Percentiles rank a stretch among this genome's conserved stretches.
These are phyloP conservation scores for Psephotus haematonotus DNA, from an alignment of 2,113 vertebrate genomes.

Conservation along the genomic window DNA sequence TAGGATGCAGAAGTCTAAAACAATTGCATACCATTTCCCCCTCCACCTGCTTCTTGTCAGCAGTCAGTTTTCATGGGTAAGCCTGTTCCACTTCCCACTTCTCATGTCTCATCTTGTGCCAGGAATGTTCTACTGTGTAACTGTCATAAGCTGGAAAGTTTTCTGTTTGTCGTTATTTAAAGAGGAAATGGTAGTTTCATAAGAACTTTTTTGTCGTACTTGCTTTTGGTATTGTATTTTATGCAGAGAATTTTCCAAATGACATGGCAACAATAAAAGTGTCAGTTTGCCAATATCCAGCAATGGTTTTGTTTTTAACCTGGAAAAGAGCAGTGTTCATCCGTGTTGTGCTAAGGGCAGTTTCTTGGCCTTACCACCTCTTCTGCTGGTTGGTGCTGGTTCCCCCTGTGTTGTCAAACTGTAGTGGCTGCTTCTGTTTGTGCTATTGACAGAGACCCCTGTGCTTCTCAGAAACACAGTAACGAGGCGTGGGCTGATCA, in stretches of 20 bases:
- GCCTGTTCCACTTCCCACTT: neutral
- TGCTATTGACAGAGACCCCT: neutral
- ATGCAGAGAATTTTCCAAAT: conserved; percentile 25
- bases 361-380: neutral
- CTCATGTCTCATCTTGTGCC: neutral
- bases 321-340: fast-evolving
- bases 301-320: neutral
- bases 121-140: neutral
- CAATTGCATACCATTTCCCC: neutral
- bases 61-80: neutral
- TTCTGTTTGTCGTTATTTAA: conserved; percentile 20
- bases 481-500: neutral
- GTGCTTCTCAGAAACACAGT: neutral
- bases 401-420: neutral
- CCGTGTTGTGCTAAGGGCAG: neutral
- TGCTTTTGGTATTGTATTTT: conserved; percentile 28
- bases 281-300: neutral
- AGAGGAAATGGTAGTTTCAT: conserved; percentile 20
- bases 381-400: neutral
- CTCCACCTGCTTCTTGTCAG: neutral
- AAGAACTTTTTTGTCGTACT: neutral
- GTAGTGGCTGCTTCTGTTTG: neutral
- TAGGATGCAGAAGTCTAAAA: neutral
- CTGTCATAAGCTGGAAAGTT: neutral
- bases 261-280: neutral